Evolutionary conservation across 1,140 invertebrate genomes (phyloP), one percentile per base, ranked within the genome.

Genomic region (Magallana gigas): DNA sequence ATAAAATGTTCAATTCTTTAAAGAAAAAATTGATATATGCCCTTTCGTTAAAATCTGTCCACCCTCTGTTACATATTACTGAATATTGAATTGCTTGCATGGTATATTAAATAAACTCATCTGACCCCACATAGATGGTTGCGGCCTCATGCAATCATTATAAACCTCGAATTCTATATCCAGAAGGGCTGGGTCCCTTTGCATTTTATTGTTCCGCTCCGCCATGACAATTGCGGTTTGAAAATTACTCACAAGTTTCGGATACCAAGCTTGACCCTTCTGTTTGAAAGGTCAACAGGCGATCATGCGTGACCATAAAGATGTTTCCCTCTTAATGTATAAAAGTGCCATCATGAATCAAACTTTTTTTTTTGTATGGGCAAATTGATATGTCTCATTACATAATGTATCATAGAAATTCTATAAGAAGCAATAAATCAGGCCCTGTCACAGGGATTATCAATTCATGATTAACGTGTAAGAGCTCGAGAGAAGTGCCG

Each of bases 351-450:
- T 29, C 23, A 76, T 29, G 23, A 76, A 36, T 62, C 60, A n/a
- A 14, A 12, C 60, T 62, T 62, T 62, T 62, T 62, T 48, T 48
- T 48, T 48, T 48, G 36, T 48, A 48, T 48, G 18, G 23, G 68
- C 23, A 76, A 76, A 76, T 29, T 76, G 68, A 76, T 76, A 76
- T 76, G 68, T 76, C 23, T 76, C 29, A 76, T 76, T 29, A 29
- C 68, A 76, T 76, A 76, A 76, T 76, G 68, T 29, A 76, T 76
- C 68, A 29, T 12, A 12, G 23, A 23, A 76, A 29, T 29, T 29
- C 23, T 76, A 29, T 76, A 6, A 76, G 36, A 76, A 4, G 23
- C 23, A 76, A 76, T 76, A 23, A 76, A 76, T 76, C 68, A 76
- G 29, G 16, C 23, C 23, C 36, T 8, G 68, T 36, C 23, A 12